Evolutionary conservation across 2,113 vertebrate genomes (phyloP).

Genomic region (Rhabdornis inornatus): DNA sequence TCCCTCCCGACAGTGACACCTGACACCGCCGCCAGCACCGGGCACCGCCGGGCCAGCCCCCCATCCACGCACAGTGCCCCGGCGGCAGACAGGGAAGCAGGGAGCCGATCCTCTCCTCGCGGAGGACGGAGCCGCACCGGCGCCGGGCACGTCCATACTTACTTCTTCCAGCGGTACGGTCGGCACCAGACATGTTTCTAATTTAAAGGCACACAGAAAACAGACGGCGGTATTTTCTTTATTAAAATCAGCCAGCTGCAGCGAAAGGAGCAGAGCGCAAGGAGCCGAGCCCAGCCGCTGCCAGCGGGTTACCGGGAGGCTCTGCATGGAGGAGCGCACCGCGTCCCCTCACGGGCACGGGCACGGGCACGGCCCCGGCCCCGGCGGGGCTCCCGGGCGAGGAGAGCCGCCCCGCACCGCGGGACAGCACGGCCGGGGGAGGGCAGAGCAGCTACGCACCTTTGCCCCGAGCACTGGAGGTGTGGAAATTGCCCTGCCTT

Average conservation of each 20-base stretch:
- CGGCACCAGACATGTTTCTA: not conserved
- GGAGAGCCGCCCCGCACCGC: not conserved
- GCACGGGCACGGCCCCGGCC: no score
- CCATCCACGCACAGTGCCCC: no score
- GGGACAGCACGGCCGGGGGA: not conserved
- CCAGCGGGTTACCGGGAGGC: not conserved
- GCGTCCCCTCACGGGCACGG: not conserved
- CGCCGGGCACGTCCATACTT: not conserved
- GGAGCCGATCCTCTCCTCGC: not conserved
- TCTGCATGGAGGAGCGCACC: not conserved
- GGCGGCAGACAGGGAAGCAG: not conserved
- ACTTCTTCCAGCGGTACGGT: not conserved
- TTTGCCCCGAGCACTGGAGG: not conserved
- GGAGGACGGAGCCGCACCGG: not conserved
- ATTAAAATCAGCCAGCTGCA: conserved; percentile 9
- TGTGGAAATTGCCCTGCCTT: fast-evolving
- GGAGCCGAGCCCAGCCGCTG: not conserved
- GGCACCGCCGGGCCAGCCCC: not conserved
- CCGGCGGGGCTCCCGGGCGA: not conserved
- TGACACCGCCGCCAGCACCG: not conserved
- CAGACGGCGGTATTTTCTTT: conserved; percentile 9
- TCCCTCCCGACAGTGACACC: not conserved
- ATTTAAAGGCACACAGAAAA: conserved; percentile 19
- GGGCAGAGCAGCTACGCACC: not conserved
- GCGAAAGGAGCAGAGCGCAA: not conserved